Evolutionary conservation across 2,113 vertebrate genomes (phyloP).

Genomic region (cattle (Bos taurus)): ARS-UCD2.0 NC_037347.1:25511501-25512000

Average conservation of each 20-base stretch:
- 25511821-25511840: constrained; percentile 8
- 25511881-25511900: not conserved
- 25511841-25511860: not conserved
- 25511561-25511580: not conserved
- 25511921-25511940: not conserved
- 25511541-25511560: not conserved
- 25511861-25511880: not conserved
- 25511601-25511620: not conserved
- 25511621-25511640: not conserved
- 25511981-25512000: not conserved
- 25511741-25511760: not conserved
- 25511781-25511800: not conserved
- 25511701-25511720: not conserved
- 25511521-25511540: not conserved
- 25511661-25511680: not conserved
- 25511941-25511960: not conserved
- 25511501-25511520: not conserved
- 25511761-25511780: not conserved
- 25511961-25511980: not conserved
- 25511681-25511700: not conserved
- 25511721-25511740: not conserved
- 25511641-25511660: not conserved
- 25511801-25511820: not conserved
- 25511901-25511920: not conserved
- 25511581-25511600: not conserved